phyloP scores from a whole-genome alignment of 2,888 invertebrate genomes.

The Aphidoletes aphidimyza region DNA sequence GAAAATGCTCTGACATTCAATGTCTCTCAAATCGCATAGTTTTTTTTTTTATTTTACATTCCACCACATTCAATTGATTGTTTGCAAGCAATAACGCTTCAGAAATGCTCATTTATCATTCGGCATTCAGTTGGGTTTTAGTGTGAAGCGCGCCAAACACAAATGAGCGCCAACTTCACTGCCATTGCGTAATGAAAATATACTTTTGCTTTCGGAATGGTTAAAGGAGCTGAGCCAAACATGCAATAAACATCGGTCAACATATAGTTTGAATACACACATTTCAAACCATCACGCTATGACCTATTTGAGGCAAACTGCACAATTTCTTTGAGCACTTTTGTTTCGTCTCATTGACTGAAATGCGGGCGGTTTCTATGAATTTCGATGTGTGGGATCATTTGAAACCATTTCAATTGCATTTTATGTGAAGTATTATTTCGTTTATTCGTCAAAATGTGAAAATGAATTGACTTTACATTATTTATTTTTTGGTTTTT shows the following conservation, averaged over 20 bases:
- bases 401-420: background rate
- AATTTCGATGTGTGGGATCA: background rate
- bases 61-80: background rate
- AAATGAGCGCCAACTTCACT: background rate
- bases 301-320: background rate
- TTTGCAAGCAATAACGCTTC: background rate
- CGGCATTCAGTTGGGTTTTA: background rate
- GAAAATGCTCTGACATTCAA: background rate
- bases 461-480: background rate
- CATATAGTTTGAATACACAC: constrained; percentile 17
- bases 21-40: background rate
- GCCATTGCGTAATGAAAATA: background rate
- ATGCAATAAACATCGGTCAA: background rate
- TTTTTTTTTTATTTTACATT: background rate
- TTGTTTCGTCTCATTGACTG: background rate
- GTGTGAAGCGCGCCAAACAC: background rate
- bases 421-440: background rate
- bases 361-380: background rate
- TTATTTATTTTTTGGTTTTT: too few species aligned
- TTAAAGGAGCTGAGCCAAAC: background rate
- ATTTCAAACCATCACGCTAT: constrained; percentile 22
- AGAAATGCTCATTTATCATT: background rate
- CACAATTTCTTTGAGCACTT: background rate
- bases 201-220: background rate
- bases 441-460: background rate